Percentiles rank a stretch among this genome's conserved stretches.
phyloP scores from a whole-genome alignment of 1,140 invertebrate genomes.

The Atta colombica region DNA sequence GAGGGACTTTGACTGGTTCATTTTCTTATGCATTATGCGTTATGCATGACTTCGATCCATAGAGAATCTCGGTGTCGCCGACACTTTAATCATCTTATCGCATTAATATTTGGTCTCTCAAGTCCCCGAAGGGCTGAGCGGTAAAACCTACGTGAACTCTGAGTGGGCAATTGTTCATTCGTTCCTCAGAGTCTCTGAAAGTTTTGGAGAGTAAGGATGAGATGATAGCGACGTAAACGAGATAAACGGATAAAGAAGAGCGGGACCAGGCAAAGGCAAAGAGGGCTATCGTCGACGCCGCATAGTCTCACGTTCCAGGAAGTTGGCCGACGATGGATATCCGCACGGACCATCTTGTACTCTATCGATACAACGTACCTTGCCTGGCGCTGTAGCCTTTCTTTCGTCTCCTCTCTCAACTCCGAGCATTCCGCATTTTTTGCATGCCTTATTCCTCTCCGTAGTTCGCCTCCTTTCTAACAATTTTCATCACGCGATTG shows the following conservation, averaged over 20 bases:
- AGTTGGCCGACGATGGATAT: conserved; percentile 68
- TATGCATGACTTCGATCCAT: too few species aligned
- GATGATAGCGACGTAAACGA: conserved; percentile 46
- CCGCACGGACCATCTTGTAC: conserved; percentile 58
- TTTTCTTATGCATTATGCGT: too few species aligned
- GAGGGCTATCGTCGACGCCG: conserved; percentile 69
- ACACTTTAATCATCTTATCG: neutral
- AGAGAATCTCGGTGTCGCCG: neutral
- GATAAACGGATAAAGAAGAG: conserved; percentile 49
- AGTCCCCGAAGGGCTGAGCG: neutral
- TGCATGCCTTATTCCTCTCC: conserved; percentile 29
- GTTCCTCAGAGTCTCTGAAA: neutral
- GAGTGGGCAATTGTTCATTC: neutral
- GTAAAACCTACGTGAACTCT: neutral
- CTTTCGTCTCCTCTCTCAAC: conserved; percentile 43
- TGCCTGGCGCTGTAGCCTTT: conserved; percentile 24
- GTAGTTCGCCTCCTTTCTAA: conserved; percentile 42
- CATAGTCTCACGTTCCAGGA: conserved; percentile 82
- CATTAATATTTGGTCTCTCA: neutral
- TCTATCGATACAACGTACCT: conserved; percentile 43
- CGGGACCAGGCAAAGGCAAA: conserved; percentile 63
- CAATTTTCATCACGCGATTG: conserved; percentile 53
- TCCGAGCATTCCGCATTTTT: conserved; percentile 22
- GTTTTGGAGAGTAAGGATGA: conserved; percentile 2
- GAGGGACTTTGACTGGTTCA: too few species aligned